Evolutionary conservation across 2,888 invertebrate genomes (phyloP), one percentile per base, ranked within the genome.

Genomic region (Erynnis tages): DNA sequence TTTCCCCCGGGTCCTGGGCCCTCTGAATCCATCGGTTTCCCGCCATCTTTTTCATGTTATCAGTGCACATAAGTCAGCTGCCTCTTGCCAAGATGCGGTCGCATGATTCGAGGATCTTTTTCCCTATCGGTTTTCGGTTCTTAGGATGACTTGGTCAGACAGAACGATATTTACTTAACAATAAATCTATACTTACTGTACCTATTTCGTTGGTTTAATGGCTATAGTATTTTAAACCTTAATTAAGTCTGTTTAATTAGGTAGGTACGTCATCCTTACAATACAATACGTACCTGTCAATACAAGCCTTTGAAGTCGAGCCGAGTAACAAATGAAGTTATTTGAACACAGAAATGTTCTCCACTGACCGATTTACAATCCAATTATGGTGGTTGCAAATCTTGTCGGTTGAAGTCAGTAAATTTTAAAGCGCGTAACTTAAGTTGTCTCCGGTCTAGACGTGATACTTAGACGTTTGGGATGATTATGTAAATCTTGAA

Each of bases 301-400:
- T 17, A 11, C 13, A 13, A 32, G 30, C 23, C 8, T 30, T 25
- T 11, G n/a, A n/a, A n/a, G n/a, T n/a, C n/a, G 19, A 19, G 5
- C 25, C 17, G 21, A 34, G 6, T 25, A 35, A 50, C 41, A 44
- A 52, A 63, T 65, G 56, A 58, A 65, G 60, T 19, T 55, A 57
- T 63, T 57, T 44, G 43, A 49, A 38, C 41, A 17, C 45, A 50
- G 46, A 56, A 49, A 54, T 48, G 50, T 41, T 49, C 30, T 47
- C 46, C 45, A 54, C 46, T 57, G 61, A 53, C 57, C 57, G 66
- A 73, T 66, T 73, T 69, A 68, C 60, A 60, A 62, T 41, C 66
- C 69, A 73, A 68, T 72, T 67, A 69, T 52, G 46, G 50, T 10
- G 44, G 53, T 55, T 41, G 50, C 59, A 62, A 61, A 62, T 62